phyloP scores from a whole-genome alignment of 2,797 vertebrate genomes.

The Microchirus variegatus region DNA sequence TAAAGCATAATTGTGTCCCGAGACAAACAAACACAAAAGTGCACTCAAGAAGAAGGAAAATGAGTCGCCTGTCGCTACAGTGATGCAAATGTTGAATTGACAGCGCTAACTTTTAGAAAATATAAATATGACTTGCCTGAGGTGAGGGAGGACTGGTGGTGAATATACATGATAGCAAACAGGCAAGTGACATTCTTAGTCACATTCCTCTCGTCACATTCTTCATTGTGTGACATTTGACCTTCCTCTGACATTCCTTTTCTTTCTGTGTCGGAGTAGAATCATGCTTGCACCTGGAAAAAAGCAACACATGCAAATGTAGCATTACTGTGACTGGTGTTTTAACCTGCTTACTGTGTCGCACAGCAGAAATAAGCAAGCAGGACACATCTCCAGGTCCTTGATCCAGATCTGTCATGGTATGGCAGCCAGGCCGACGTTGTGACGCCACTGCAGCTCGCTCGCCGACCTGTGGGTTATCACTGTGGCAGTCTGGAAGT shows the following conservation, averaged over 20 bases:
- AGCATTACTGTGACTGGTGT: background rate
- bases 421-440: slow-evolving; percentile 17
- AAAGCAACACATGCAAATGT: background rate
- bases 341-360: background rate
- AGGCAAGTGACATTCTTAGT: slow-evolving; percentile 60
- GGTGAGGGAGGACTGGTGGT: background rate
- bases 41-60: background rate
- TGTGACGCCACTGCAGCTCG: slow-evolving; percentile 28
- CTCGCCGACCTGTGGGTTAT: slow-evolving; percentile 48
- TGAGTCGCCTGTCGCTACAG: no score
- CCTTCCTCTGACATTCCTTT: slow-evolving; percentile 55
- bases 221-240: slow-evolving; percentile 65
- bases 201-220: slow-evolving; percentile 64
- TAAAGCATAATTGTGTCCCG: slow-evolving; percentile 2
- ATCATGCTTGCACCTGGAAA: slow-evolving; percentile 19
- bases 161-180: slow-evolving; percentile 53
- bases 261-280: slow-evolving; percentile 50
- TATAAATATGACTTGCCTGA: background rate
- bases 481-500: slow-evolving; percentile 2
- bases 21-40: slow-evolving; percentile 11
- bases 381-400: slow-evolving; percentile 9
- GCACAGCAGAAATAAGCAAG: slow-evolving; percentile 9
- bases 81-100: no score
- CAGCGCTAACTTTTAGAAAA: background rate
- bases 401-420: slow-evolving; percentile 9